These are phyloP conservation scores for Acronicta aceris DNA, from an alignment of 2,888 invertebrate genomes.

Conservation along the genomic window DNA sequence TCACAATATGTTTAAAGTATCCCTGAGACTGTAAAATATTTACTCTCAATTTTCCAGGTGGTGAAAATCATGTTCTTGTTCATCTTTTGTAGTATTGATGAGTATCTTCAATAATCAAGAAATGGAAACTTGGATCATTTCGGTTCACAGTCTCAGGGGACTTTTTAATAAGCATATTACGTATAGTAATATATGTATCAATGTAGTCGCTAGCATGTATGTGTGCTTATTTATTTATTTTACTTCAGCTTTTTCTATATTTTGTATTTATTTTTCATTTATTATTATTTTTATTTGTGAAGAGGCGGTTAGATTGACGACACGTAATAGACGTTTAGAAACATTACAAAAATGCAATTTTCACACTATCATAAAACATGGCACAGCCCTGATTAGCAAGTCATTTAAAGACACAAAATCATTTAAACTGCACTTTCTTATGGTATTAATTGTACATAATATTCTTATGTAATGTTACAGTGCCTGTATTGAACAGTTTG, in stretches of 20 bases:
- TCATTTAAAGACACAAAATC: neutral
- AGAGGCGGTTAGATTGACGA: constrained; percentile 64
- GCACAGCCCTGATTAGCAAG: neutral
- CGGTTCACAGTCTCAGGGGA: too few relatives aligned
- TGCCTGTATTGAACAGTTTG: too few relatives aligned
- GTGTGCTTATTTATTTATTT: constrained; percentile 48
- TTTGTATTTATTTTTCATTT: constrained; percentile 47
- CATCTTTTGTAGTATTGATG: too few relatives aligned
- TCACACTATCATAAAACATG: neutral
- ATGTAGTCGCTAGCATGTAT: constrained; percentile 62
- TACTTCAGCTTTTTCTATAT: constrained; percentile 50
- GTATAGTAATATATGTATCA: constrained; percentile 37
- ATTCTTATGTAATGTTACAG: too few relatives aligned
- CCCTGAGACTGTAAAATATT: neutral
- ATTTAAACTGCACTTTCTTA: neutral
- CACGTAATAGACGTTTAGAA: constrained; percentile 16
- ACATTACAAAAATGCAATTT: constrained; percentile 13
- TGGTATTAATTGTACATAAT: neutral
- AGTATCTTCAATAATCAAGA: too few relatives aligned
- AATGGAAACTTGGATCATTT: too few relatives aligned
- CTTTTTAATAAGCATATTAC: constrained; percentile 16
- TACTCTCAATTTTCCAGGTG: neutral
- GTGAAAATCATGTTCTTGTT: too few relatives aligned
- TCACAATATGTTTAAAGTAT: neutral
- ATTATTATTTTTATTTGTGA: constrained; percentile 59